Evolutionary conservation across 1,140 invertebrate species (phyloP), one percentile per base, ranked within the genome.

Genomic region (Drosophila elegans): DNA sequence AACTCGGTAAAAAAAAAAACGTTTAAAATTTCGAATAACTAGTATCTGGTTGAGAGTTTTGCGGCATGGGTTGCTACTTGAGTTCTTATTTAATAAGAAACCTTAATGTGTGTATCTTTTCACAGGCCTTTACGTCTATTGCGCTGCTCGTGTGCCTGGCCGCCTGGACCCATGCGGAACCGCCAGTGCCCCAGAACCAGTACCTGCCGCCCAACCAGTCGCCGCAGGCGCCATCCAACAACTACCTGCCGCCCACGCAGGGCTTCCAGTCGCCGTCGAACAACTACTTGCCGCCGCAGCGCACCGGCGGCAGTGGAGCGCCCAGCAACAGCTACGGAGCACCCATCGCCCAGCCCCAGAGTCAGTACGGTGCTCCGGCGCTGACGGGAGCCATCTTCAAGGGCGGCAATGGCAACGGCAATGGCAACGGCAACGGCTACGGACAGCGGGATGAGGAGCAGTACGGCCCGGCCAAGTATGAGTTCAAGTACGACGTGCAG

Each of bases 401-500:
- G 86, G 54, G 91, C 21, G 79, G 74, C 29, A 80, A 82, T 13
- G 81, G 76, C 9, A 84, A 76, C 38, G 76, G 74, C 45, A 71
- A 68, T n/a, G 67, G 61, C 51, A 78, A 72, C 3, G 55, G 56
- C 62, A 57, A 62, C 38, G 89, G 83, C 46, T 92, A 92, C 55
- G 91, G 81, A 51, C 79, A 71, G 76, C 78, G 92, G 46, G 93
- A 93, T 41, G 93, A 93, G 78, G 93, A 92, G 76, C 86, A 91
- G 27, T 91, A 94, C 93, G 93, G 94, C 71, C 95, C 95, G 61
- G 95, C 95, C 27, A 95, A 96, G 91, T 96, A 96, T 92, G 94
- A 94, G 67, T 96, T 96, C 93, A 94, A 96, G 85, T 96, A 96
- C 84, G 94, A 95, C 78, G 95, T 96, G 21, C 94, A 95, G 91